These are phyloP conservation scores for Belonocnema kinseyi DNA, from an alignment of 1,140 invertebrate genomes.

Conservation along the genomic window DNA sequence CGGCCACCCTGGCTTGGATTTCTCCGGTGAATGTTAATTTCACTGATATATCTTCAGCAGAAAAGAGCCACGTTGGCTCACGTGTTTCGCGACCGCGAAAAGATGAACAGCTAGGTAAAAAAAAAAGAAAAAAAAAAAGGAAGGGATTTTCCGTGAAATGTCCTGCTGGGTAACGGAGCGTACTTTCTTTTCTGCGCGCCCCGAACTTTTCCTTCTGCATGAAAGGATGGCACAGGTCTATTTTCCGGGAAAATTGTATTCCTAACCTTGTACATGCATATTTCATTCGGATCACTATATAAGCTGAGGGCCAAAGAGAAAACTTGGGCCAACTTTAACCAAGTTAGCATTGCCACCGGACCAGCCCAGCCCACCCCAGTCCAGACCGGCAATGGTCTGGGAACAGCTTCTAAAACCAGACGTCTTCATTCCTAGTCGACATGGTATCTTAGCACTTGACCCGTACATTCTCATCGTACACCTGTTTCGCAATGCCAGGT, in stretches of 20 bases:
- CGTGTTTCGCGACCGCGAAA: slow-evolving; percentile 14
- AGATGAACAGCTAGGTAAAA: not conserved
- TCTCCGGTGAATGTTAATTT: slow-evolving; percentile 21
- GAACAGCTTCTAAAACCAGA: slow-evolving; percentile 17
- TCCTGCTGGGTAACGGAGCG: slow-evolving; percentile 22
- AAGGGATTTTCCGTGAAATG: slow-evolving; percentile 1
- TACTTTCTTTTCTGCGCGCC: not conserved
- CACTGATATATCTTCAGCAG: not conserved
- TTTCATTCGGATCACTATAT: slow-evolving; percentile 8
- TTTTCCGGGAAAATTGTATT: not conserved
- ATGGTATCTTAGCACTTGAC: not conserved
- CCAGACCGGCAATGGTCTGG: not conserved
- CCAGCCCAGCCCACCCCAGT: too few species aligned
- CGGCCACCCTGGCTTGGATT: slow-evolving; percentile 5
- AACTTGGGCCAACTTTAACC: slow-evolving; percentile 24
- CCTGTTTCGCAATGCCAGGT: slow-evolving; percentile 21
- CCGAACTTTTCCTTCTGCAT: not conserved
- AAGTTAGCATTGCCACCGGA: not conserved
- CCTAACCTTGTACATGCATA: slow-evolving; percentile 10
- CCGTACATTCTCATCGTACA: slow-evolving; percentile 12
- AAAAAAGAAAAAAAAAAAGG: not conserved
- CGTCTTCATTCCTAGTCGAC: slow-evolving; percentile 27
- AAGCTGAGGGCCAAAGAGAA: not conserved
- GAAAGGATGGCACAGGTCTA: not conserved
- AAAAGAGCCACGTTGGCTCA: not conserved